Evolutionary conservation across 2,113 vertebrate species (phyloP), one percentile per base, ranked within the genome.

Genomic region (Cololabis saira): DNA sequence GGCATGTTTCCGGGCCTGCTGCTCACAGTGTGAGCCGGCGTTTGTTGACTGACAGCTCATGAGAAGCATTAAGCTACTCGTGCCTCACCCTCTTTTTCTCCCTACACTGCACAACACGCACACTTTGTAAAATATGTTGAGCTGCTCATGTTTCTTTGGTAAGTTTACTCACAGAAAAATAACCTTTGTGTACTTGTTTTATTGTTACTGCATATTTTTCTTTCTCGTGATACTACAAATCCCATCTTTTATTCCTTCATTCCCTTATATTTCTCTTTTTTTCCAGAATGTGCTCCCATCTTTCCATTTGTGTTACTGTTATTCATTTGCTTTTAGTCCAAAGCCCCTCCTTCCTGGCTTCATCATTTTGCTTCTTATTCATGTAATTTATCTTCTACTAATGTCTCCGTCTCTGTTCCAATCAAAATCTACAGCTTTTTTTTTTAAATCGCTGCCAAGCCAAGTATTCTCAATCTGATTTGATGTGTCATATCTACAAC

Each of bases 1-100:
- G 74, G 61, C 37, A 51, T n/a, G 18, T 71, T 68, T 64, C 8
- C 73, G 33, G 40, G 24, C 47, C 47, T 17, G 56, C 77, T 67
- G 62, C 50, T 62, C 1, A 3, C 68, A 21, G 73, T 45, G 49
- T 45, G 67, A 16, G 30, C 49, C 56, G 47, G 18, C 56, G 52
- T 67, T 51, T 53, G 22, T 17, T 81, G 79, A 86, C 56, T 84
- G 77, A 77, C 76, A 74, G 62, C 60, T 80, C 52, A 55, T 51
- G 64, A 76, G 52, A 78, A 70, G 70, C 21, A 0, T 62, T 56
- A 50, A 63, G 67, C 74, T 73, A 74, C 55, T 74, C 19, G 62
- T 55, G 68, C 73, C 76, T 78, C 78, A 76, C 75, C 72, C 83
- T 49, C 48, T 55, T 53, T 27, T 41, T 43, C 47, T 41, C 4